Base-by-base conservation (phyloP, 1,140 invertebrate species). In the Laodelphax striatellus region DNA sequence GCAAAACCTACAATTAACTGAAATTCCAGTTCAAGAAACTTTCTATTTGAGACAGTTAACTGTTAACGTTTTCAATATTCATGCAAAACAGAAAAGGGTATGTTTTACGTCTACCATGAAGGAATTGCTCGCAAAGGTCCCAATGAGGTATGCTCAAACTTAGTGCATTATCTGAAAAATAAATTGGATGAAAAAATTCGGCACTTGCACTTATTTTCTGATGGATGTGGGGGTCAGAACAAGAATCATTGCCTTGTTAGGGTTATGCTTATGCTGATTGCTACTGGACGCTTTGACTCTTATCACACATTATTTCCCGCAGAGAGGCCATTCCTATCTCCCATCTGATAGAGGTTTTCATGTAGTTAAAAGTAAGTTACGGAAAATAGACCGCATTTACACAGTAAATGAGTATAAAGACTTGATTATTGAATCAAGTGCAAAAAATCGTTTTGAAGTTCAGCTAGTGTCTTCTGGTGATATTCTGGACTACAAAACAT, bases 261-360 rank as follows among this genome's bases (percentile, higher is more conserved):
- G 17, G 22, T 58, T 9, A 10, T 65, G 28, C 43, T 57, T 17
- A 38, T 55, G 10, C 52, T 65, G 50, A 52, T 53, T 14, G 16
- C 50, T 24, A 13, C 31, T 5, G 44, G 46, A 28, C 53, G 52
- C 21, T 64, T 67, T 52, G 50, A 66, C 41, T 64, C 24, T n/a
- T 43, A 59, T 66, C 44, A 43, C 56, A 19, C 64, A 67, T 21
- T 56, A 60, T 19, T 70, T 68, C 56, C 66, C 68, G 8, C 28
- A 64, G 13, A 17, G 63, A n/a, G 68, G 68, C 16, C 66, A 69
- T 55, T 62, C 64, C 34, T 70, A 62, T 52, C 44, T 70, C 9
- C 65, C 68, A 5, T 68, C 65, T 52, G 68, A 68, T 55, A 53
- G 67, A 65, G 28, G 63, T 54, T 70, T 70, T 57, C 62, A 62